phyloP scores from a whole-genome alignment of 1,140 invertebrate genomes.

The Eulimnadia texana region DNA sequence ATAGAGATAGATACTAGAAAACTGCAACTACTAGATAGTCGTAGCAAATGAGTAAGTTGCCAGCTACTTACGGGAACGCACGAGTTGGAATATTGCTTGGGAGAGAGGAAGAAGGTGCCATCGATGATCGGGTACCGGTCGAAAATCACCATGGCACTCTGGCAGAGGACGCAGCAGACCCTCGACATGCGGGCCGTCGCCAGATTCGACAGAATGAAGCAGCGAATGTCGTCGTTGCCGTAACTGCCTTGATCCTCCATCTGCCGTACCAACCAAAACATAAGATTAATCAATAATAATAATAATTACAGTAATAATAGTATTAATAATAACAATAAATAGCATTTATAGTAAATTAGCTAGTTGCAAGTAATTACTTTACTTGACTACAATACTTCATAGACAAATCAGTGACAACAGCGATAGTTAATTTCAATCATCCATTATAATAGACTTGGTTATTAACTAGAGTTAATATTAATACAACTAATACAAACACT shows the following conservation, averaged over 20 bases:
- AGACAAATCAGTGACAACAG: no score
- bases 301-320: no score
- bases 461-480: no score
- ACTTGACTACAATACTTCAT: no score
- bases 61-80: conserved; percentile 70
- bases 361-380: no score
- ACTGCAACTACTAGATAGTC: no score
- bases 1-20: no score
- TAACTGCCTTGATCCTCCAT: conserved; percentile 95
- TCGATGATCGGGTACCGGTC: conserved; percentile 93
- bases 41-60: no score
- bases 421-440: no score
- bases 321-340: no score
- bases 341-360: no score
- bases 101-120: conserved; percentile 92
- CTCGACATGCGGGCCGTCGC: conserved; percentile 66
- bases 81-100: conserved; percentile 65
- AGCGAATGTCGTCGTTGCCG: conserved; percentile 90
- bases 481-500: not conserved
- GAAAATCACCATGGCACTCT: conserved; percentile 75
- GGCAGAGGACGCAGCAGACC: conserved; percentile 77
- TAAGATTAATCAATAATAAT: conserved; percentile 17
- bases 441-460: no score
- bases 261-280: conserved; percentile 40
- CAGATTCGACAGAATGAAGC: conserved; percentile 79